These are phyloP conservation scores for Aporophyla lueneburgensis DNA, from an alignment of 2,888 invertebrate species.

Conservation along the genomic window DNA sequence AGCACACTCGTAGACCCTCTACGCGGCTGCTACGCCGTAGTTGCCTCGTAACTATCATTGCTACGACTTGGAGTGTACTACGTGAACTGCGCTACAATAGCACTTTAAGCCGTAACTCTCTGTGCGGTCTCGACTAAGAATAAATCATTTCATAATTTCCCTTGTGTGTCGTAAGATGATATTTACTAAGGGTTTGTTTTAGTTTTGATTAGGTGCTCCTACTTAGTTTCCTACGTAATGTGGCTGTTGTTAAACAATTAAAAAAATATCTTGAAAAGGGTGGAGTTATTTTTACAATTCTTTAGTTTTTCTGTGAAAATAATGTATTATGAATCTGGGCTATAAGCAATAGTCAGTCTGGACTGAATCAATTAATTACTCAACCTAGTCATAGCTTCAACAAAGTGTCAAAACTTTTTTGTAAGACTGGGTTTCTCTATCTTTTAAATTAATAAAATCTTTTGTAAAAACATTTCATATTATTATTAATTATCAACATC, in stretches of 20 bases:
- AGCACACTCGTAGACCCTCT: constrained; percentile 61
- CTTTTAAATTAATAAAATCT: neutral
- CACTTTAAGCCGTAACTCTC: constrained; percentile 55
- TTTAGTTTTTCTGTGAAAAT: neutral
- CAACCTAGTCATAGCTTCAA: no score
- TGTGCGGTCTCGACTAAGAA: constrained; percentile 51
- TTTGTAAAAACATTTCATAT: no score
- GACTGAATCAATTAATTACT: neutral
- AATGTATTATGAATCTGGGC: neutral
- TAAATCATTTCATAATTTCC: constrained; percentile 65
- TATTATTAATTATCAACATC: no score
- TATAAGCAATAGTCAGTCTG: neutral
- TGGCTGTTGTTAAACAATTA: constrained; percentile 2
- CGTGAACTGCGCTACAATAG: constrained; percentile 62
- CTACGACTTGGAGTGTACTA: constrained; percentile 61
- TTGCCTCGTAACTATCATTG: constrained; percentile 62
- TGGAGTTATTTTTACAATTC: neutral
- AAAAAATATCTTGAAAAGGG: neutral
- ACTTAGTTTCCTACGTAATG: constrained; percentile 38
- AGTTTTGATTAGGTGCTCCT: constrained; percentile 41
- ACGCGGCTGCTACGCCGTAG: constrained; percentile 58
- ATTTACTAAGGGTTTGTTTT: constrained; percentile 46
- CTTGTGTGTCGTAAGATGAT: constrained; percentile 53
- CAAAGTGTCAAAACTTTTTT: no score
- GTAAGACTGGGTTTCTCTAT: neutral